Evolutionary conservation across 1,140 invertebrate species (phyloP), one percentile per base, ranked within the genome.

Genomic region (Micrasema longulum): DNA sequence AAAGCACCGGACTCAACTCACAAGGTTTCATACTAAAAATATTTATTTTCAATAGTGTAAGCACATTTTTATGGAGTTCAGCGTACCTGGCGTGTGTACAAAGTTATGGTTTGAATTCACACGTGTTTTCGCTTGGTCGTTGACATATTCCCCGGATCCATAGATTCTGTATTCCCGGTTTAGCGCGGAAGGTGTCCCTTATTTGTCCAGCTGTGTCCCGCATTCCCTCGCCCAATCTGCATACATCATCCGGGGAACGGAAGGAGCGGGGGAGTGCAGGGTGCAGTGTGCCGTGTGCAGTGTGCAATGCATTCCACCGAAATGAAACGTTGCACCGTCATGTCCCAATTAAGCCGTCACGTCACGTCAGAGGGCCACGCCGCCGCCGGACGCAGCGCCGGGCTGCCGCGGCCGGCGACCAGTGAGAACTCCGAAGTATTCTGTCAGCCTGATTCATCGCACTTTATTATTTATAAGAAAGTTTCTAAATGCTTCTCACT

Each of bases 301-400:
- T n/a, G n/a, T n/a, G n/a, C n/a, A n/a, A n/a, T n/a, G n/a, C 47
- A 52, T 64, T 47, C 45, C 62, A 31, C 62, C 62, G 43, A 64
- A 64, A 64, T 64, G 62, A 47, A 64, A 64, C 55, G 55, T 72
- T 26, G 50, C 48, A 38, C 23, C 41, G 55, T 73, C 72, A 69
- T 55, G 68, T 62, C 67, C 67, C 72, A 74, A 74, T 74, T 74
- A 74, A 74, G 72, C 67, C 67, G 68, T 74, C 72, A 74, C 62
- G 62, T 69, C n/a, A n/a, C n/a, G n/a, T n/a, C n/a, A n/a, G n/a
- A 38, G 35, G 50, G 7, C 38, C 43, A 67, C 71, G 60, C n/a
- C 6, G 31, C 64, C 52, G 12, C 60, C 45, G 41, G 14, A 35
- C 22, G 31, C n/a, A n/a, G n/a, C n/a, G n/a, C n/a, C n/a, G n/a